phyloP scores from a whole-genome alignment of 2,888 invertebrate genomes.

The Sphaerophoria rueppellii region DNA sequence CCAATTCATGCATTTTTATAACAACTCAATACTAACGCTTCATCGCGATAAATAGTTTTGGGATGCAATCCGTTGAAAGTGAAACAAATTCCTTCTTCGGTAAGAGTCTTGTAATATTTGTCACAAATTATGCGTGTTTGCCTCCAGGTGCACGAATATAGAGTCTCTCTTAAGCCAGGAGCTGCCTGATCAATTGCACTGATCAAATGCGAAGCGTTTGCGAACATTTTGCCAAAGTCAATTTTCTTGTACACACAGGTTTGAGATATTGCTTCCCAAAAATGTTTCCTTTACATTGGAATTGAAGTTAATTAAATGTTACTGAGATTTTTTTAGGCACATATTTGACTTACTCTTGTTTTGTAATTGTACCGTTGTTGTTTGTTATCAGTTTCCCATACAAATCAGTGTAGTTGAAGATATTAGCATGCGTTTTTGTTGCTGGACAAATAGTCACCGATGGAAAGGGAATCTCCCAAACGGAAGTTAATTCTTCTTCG shows the following conservation, averaged over 20 bases:
- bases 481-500: conserved; percentile 84
- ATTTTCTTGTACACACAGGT: conserved; percentile 76
- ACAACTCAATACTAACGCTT: conserved; percentile 5
- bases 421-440: conserved; percentile 42
- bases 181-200: not conserved
- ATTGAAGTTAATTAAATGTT: not conserved
- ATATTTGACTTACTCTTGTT: not conserved
- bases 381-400: conserved; percentile 11
- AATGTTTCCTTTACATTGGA: conserved; percentile 71
- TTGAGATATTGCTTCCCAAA: conserved; percentile 77
- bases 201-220: not conserved
- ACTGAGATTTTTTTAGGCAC: not conserved
- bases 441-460: conserved; percentile 68
- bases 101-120: conserved; percentile 26
- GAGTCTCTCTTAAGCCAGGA: not conserved
- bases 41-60: conserved; percentile 25
- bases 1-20: not conserved
- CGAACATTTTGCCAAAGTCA: conserved; percentile 1
- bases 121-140: conserved; percentile 13
- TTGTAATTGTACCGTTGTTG: not conserved
- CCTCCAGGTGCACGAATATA: conserved; percentile 6
- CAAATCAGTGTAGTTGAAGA: conserved; percentile 32
- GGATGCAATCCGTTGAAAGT: conserved; percentile 27
- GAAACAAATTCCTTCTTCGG: conserved; percentile 38
- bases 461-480: conserved; percentile 69